Conservation (phyloP, 2,113 vertebrate genomes). For the Onychostoma macrolepis region DNA sequence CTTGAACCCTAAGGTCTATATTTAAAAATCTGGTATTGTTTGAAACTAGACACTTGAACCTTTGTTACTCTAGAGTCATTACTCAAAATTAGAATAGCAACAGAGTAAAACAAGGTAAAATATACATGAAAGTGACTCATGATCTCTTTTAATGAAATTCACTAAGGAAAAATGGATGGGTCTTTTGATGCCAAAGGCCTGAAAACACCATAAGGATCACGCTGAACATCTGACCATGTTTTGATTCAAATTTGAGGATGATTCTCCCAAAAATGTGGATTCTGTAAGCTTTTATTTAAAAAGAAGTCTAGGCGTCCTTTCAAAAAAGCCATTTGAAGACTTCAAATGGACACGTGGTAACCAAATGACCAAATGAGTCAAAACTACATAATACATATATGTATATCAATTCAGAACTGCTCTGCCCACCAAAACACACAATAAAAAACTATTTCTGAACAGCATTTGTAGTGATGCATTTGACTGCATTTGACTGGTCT, state of each 20-base stretch:
- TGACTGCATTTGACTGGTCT: no score
- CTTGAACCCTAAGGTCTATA: no score
- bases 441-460: no score
- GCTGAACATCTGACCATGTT: neutral
- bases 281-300: neutral
- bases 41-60: no score
- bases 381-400: no score
- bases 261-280: neutral
- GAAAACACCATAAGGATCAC: neutral
- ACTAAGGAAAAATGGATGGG: neutral
- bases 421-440: neutral
- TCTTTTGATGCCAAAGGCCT: neutral
- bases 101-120: no score
- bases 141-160: neutral
- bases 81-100: no score
- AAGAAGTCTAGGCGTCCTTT: neutral
- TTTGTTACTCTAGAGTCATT: no score
- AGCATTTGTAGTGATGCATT: no score
- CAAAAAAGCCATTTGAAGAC: neutral
- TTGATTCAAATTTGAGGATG: neutral
- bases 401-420: neutral
- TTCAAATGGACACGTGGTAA: neutral
- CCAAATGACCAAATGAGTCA: no score
- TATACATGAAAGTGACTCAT: no score
- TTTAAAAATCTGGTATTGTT: no score